phyloP scores from a whole-genome alignment of 2,113 vertebrate genomes.

The Aptenodytes forsteri region DNA sequence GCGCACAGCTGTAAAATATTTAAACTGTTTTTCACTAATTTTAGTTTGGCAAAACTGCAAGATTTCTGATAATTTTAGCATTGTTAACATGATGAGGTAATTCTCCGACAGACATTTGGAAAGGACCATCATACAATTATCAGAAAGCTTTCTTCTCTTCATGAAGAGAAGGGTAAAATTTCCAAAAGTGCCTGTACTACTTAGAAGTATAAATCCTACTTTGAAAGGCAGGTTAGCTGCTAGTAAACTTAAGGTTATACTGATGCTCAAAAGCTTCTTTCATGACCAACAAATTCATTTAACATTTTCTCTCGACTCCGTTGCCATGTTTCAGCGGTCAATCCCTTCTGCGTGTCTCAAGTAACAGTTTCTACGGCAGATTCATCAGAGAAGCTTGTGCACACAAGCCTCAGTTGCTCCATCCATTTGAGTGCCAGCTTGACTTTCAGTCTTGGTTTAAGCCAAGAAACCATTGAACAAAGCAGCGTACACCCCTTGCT shows the following conservation, averaged over 20 bases:
- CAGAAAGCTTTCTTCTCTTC: neutral
- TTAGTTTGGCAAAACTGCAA: neutral
- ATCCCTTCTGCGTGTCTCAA: neutral
- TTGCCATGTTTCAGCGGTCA: neutral
- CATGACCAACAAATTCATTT: neutral
- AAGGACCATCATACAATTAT: neutral
- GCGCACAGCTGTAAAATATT: conserved; percentile 49
- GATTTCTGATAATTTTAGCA: conserved; percentile 13
- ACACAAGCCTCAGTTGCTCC: neutral
- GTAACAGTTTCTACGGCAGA: neutral
- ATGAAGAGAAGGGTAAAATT: neutral
- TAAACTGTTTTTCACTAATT: conserved; percentile 35
- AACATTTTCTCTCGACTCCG: neutral
- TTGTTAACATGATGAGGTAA: neutral
- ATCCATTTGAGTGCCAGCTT: neutral
- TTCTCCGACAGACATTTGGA: neutral
- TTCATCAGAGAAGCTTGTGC: neutral
- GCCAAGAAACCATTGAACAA: neutral
- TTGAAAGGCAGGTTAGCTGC: neutral
- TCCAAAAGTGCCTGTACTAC: neutral
- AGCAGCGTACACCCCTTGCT: neutral
- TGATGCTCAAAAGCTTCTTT: neutral
- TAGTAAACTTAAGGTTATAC: neutral
- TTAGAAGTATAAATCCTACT: neutral
- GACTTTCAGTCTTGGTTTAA: neutral